phyloP scores from a whole-genome alignment of 1,140 invertebrate genomes.

The Andrena cerasifolii region DNA sequence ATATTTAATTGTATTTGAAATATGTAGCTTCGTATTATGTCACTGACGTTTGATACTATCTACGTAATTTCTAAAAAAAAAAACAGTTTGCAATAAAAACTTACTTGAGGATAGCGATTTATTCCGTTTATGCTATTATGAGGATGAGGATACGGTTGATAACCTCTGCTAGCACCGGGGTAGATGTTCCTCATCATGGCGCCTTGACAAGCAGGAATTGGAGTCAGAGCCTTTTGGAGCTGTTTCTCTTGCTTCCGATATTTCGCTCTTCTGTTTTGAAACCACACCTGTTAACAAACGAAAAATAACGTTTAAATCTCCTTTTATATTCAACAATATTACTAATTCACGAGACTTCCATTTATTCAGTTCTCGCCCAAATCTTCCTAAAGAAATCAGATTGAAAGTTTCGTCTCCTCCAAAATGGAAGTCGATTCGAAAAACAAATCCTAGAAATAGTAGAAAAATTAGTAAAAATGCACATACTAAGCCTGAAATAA shows the following conservation, averaged over 20 bases:
- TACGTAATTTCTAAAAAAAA: too few relatives aligned
- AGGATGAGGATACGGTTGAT: conserved; percentile 96
- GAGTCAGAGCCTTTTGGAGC: conserved; percentile 95
- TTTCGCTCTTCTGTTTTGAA: conserved; percentile 99
- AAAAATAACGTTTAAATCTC: neutral
- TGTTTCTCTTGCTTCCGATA: conserved; percentile 99
- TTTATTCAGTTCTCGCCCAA: too few relatives aligned
- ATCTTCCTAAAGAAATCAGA: too few relatives aligned
- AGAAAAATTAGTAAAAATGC: too few relatives aligned
- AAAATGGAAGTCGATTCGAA: too few relatives aligned
- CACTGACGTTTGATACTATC: too few relatives aligned
- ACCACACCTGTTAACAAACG: conserved; percentile 90
- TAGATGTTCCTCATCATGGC: conserved; percentile 99
- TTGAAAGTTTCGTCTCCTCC: too few relatives aligned
- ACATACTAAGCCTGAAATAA: too few relatives aligned
- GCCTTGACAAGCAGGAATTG: conserved; percentile 95
- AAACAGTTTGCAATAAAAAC: conserved; percentile 22
- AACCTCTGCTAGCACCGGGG: conserved; percentile 91
- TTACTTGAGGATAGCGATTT: conserved; percentile 96
- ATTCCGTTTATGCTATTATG: conserved; percentile 91
- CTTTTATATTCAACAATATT: neutral
- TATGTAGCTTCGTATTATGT: too few relatives aligned
- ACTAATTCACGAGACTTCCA: too few relatives aligned
- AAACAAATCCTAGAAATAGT: too few relatives aligned
- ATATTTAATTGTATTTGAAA: too few relatives aligned